Evolutionary conservation across 2,797 vertebrate species (phyloP), one percentile per base, ranked within the genome.

Genomic region (Pseudochaenichthys georgianus): DNA sequence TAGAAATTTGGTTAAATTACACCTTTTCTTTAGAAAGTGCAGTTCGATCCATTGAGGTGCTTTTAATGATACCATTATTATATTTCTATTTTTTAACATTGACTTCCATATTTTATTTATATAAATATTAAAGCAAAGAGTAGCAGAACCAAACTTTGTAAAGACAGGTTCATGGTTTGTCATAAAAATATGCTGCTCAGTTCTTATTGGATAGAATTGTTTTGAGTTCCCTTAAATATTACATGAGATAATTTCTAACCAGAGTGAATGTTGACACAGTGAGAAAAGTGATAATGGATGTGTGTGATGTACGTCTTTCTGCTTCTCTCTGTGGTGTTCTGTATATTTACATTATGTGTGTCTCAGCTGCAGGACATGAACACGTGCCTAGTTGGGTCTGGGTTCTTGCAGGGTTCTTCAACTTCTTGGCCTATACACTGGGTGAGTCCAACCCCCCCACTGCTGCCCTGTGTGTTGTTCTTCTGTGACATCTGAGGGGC

Each of bases 361-460:
- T 92, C 69, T 69, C 87, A 95, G 94, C 74, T 75, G 70, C 82
- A 83, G 90, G 87, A 81, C 95, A 97, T 46, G 78, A 82, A 64
- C 98, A 99, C 0, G 97, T 99, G 77, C 97, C 98, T 1, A 97
- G 95, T 0, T 96, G 90, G 88, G 96, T 99, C 17, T 99, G 98
- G 98, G 94, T 99, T 38, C 67, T 96, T 0, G 98, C 98, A 69
- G 98, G 98, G 60, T 85, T 99, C 82, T 97, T 99, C 88, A 99
- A 99, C 95, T 99, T 99, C 78, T 72, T 96, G 60, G 98, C 98
- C 51, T 99, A 99, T 55, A 99, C 98, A 0, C 94, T 99, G 13
- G 98, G 98, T 99, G 95, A 97, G 97, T 86, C 38, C 60, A 59
- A n/a, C 17, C 42, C 43, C 42, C 34, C 34, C 34, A 9, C 34